These are phyloP conservation scores for Ypsolopha sequella DNA, from an alignment of 2,888 invertebrate genomes.

Conservation along the genomic window DNA sequence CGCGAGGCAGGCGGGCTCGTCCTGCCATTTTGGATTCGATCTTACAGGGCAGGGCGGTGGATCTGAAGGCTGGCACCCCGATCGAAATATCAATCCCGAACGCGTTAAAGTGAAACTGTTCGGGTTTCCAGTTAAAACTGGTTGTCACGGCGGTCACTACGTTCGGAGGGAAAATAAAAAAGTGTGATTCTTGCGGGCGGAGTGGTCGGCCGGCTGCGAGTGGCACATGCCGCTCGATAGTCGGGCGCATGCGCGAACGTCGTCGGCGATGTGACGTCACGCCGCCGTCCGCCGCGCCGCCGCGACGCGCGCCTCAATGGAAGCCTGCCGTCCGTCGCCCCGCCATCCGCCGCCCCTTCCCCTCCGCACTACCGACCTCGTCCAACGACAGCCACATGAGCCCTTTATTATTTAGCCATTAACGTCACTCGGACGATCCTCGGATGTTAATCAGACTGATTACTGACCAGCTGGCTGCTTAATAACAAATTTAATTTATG, in stretches of 20 bases:
- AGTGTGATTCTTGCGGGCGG: constrained; percentile 52
- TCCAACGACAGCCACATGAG: not conserved
- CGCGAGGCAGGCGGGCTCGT: constrained; percentile 30
- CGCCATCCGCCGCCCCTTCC: constrained; percentile 20
- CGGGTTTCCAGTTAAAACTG: constrained; percentile 28
- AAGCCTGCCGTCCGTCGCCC: constrained; percentile 26
- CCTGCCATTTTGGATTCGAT: constrained; percentile 50
- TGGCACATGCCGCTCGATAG: constrained; percentile 67
- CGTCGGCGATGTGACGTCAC: constrained; percentile 46
- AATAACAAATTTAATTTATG: constrained; percentile 1
- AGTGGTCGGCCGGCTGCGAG: constrained; percentile 53
- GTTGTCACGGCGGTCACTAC: constrained; percentile 35
- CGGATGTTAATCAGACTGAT: constrained; percentile 13
- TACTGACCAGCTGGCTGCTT: constrained; percentile 15
- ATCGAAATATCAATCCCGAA: too few species aligned
- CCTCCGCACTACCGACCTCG: constrained; percentile 7
- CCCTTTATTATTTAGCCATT: constrained; percentile 20
- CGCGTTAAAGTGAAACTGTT: too few species aligned
- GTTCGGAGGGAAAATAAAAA: constrained; percentile 56
- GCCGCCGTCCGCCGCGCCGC: constrained; percentile 31
- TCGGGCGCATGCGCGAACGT: constrained; percentile 55
- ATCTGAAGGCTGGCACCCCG: not conserved
- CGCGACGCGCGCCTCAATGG: constrained; percentile 4
- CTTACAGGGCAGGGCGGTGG: constrained; percentile 15
- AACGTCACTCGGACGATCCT: constrained; percentile 18